Base-by-base conservation (phyloP, 2,113 vertebrate species). In the Struthidea cinerea region DNA sequence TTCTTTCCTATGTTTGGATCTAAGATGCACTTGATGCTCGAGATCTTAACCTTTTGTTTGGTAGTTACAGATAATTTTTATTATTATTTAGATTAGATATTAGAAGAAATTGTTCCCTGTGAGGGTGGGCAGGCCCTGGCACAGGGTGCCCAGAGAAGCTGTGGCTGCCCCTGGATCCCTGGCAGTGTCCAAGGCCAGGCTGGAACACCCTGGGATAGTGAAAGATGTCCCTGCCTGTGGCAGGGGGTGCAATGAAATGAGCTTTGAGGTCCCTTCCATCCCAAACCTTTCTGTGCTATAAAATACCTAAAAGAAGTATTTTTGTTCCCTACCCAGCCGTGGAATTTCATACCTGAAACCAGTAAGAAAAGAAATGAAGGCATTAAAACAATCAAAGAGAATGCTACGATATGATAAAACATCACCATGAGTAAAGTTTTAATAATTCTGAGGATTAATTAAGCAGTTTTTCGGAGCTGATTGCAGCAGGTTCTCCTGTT, bases 361-460 rank as follows among this genome's bases (percentile, higher is more conserved):
- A 52, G 3, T 28, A 56, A 55, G 23, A 74, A 59, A 74, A 13
- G 17, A 83, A 69, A 52, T 4, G 5, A 59, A 78, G 50, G 37
- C 47, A 26, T n/a, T 0, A 21, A 75, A 69, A 53, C 18, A 44
- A 32, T 24, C 13, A 2, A 19, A 42, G 32, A 42, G 4, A 46
- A 13, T 6, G 0, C 42, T 1, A 0, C 2, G 7, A 16, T 8
- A 33, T 5, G 5, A 50, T 55, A 41, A 63, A 53, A 26, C 1
- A 44, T 1, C 56, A 7, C 67, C 32, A 2, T 8, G 37, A 46
- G 10, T 16, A 32, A 13, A 2, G 3, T 16, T n/a, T n/a, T 9
- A 41, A 16, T 7, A 11, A 9, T 14, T 13, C 5, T 1, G 7
- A 76, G 21, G 47, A 7, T 27, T 13, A 22, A 47, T 27, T 2